Evolutionary conservation across 2,113 vertebrate genomes (phyloP).

Genomic region (Capreolus pygargus): DNA sequence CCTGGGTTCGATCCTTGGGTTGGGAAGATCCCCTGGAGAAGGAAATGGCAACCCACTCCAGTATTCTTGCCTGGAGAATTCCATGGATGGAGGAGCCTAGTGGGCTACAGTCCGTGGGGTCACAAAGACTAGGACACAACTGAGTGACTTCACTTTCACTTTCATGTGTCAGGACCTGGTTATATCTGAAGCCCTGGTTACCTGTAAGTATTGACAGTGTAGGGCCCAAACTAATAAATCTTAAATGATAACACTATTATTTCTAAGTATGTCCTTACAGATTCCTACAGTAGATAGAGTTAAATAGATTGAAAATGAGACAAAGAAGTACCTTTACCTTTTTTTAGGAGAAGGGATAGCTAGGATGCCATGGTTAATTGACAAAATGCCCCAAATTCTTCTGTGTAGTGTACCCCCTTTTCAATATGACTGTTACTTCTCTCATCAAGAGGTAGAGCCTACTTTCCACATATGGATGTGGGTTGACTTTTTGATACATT

Average conservation of each 20-base stretch:
- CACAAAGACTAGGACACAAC: accelerated
- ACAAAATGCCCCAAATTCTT: neutral
- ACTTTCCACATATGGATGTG: neutral
- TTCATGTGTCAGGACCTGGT: neutral
- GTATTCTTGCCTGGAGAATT: neutral
- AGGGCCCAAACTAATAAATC: neutral
- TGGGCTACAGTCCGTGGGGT: neutral
- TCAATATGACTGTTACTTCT: neutral
- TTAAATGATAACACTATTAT: neutral
- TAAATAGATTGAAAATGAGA: neutral
- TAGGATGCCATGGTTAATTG: neutral
- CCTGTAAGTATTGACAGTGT: neutral
- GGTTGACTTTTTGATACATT: neutral
- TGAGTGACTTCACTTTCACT: neutral
- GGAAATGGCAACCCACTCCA: neutral
- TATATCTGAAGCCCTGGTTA: neutral
- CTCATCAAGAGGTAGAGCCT: neutral
- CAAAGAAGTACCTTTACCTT: neutral
- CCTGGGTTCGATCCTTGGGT: neutral
- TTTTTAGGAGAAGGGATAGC: neutral
- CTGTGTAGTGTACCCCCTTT: neutral
- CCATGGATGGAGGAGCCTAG: neutral
- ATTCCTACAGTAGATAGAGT: neutral
- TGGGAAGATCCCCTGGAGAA: neutral
- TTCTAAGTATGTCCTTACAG: neutral